phyloP scores from a whole-genome alignment of 92 coral and sea anemone genomes.

The Porites cylindrica region DNA sequence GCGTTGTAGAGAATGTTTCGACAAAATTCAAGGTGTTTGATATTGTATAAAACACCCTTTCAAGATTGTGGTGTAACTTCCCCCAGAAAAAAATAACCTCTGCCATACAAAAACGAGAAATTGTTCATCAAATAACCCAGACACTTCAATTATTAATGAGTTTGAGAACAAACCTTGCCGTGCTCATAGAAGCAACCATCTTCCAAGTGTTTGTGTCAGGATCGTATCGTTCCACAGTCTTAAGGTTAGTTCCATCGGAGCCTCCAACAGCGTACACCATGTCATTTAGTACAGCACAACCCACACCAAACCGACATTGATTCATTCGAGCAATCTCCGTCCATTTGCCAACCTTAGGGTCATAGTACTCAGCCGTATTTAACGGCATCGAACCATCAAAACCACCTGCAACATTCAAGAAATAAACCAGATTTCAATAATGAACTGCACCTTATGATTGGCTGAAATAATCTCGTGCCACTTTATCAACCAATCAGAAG shows the following conservation, averaged over 20 bases:
- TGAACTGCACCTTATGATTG: not conserved
- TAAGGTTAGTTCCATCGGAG: constrained; percentile 95
- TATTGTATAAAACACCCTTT: too few species aligned
- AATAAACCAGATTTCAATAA: not conserved
- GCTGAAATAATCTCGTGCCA: not conserved
- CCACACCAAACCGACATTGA: constrained; percentile 98
- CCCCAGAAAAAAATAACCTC: too few species aligned
- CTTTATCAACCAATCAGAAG: too few species aligned
- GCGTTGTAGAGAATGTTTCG: too few species aligned
- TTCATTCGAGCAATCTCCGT: constrained; percentile 95
- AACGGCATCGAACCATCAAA: constrained; percentile 99
- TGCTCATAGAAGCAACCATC: constrained; percentile 92
- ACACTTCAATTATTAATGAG: too few species aligned
- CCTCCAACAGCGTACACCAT: constrained; percentile 96
- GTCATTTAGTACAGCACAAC: constrained; percentile 87
- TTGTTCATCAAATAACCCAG: too few species aligned
- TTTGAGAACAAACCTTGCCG: constrained; percentile 77
- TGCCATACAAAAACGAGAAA: too few species aligned
- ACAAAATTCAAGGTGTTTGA: too few species aligned
- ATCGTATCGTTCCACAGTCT: constrained; percentile 92
- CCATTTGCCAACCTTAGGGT: constrained; percentile 92
- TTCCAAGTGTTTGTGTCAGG: constrained; percentile 91
- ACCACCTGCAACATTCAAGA: constrained; percentile 72
- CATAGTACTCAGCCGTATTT: constrained; percentile 97
- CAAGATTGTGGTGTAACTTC: too few species aligned